Base-by-base conservation (phyloP, 2,888 invertebrate genomes). In the Venustoraphidia nigricollis region DNA sequence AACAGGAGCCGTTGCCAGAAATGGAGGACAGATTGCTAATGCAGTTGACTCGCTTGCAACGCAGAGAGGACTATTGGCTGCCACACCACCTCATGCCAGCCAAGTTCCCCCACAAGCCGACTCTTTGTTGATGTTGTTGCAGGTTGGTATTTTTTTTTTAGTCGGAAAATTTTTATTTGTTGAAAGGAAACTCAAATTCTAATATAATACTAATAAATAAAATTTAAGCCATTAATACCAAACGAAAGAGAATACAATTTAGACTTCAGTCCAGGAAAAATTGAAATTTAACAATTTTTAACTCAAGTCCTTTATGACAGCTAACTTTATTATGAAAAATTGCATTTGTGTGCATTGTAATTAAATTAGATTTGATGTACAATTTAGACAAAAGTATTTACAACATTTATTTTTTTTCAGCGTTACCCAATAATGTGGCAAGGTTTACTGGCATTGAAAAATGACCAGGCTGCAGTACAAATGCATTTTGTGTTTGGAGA, bases 401-500 rank as follows among this genome's bases (percentile, higher is more conserved):
- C 10, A 10, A 9, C 36, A 11, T 36, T 10, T 14, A 45, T 58
- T 52, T 52, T 56, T 49, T 66, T 69, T 11, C 79, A 93, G 81
- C 82, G 90, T 50, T 94, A 94, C 68, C 95, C 95, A 9, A 86
- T 94, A 42, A 90, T 95, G 86, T 97, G 97, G 97, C 94, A 95
- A 70, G 94, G 97, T 1, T 70, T 91, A 51, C 68, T 97, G 55
- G 95, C 92, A 0, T 73, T 97, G 55, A 97, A 97, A 72, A 96
- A 93, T 66, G 96, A 96, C 70, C 88, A 89, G 59, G 94, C 95
- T 8, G 90, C 91, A 34, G 96, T 97, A 42, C 96, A 97, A 72
- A 96, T 97, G 96, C 95, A 96, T 71, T 94, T 92, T 68, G 92
- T 97, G 53, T 89, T 90, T 59, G 97, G 97, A 49, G 94, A 90